These are phyloP conservation scores for Sebastes variabilis DNA, from an alignment of 2,797 vertebrate genomes.

Conservation along the genomic window DNA sequence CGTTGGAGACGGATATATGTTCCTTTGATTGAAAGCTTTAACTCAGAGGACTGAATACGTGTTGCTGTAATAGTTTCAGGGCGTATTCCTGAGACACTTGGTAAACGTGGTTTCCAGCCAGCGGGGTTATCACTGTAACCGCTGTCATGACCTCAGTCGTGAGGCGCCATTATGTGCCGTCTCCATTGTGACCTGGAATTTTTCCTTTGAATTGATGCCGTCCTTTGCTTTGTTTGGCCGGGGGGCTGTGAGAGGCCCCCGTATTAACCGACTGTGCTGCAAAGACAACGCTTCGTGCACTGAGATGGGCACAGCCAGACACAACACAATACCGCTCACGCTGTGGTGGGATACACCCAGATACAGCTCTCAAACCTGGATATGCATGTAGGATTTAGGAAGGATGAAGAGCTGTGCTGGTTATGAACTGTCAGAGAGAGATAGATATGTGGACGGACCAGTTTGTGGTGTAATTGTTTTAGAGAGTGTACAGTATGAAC, in stretches of 20 bases:
- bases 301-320: constrained; percentile 30
- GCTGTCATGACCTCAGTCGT: constrained; percentile 37
- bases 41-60: background rate
- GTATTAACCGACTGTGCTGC: constrained; percentile 58
- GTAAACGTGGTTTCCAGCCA: background rate
- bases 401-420: background rate
- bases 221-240: constrained; percentile 72
- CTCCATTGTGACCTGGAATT: constrained; percentile 79
- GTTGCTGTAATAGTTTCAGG: background rate
- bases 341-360: background rate
- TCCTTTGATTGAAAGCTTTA: background rate
- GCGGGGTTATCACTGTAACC: background rate
- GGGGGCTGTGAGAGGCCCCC: constrained; percentile 69
- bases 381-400: background rate
- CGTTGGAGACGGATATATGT: background rate
- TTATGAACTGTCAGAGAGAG: background rate
- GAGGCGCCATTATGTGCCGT: constrained; percentile 61
- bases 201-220: constrained; percentile 63
- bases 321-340: constrained; percentile 2
- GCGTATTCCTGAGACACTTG: background rate
- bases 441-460: background rate
- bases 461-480: background rate
- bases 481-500: background rate
- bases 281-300: constrained; percentile 59
- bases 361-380: background rate